A percentile compares a stretch with the other conserved stretches of the same genome.
Evolutionary conservation across 2,888 invertebrate species (phyloP).

Genomic region (Hirtodrosophila histrioides): DNA sequence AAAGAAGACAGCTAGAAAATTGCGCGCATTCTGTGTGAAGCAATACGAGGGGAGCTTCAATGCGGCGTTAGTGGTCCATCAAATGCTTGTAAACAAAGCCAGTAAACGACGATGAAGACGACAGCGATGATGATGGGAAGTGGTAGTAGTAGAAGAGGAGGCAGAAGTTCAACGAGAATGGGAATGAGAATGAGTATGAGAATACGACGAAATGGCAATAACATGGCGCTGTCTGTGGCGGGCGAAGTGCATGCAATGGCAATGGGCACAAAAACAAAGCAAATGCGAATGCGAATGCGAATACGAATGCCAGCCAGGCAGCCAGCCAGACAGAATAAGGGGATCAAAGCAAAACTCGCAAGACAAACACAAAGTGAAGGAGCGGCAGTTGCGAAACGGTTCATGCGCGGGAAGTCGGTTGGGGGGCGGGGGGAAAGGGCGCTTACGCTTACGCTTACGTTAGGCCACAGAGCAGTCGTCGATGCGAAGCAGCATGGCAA

Average conservation of each 20-base stretch:
- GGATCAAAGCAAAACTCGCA: constrained; percentile 74
- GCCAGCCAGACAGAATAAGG: constrained; percentile 71
- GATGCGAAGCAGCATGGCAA: constrained; percentile 39
- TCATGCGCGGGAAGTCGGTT: background rate
- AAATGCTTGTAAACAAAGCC: constrained; percentile 79
- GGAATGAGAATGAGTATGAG: constrained; percentile 4
- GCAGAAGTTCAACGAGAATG: constrained; percentile 1
- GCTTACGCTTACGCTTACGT: too few relatives aligned
- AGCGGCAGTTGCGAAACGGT: constrained; percentile 32
- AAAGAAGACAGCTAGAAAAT: constrained; percentile 42
- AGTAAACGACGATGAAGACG: constrained; percentile 65
- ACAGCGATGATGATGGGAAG: constrained; percentile 9
- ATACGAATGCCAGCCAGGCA: constrained; percentile 35
- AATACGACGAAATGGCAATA: constrained; percentile 42
- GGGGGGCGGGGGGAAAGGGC: background rate
- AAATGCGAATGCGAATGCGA: constrained; percentile 41
- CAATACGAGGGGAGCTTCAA: constrained; percentile 44
- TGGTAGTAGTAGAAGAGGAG: background rate
- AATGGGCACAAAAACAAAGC: constrained; percentile 73
- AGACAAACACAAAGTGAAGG: constrained; percentile 57
- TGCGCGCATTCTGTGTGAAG: constrained; percentile 64
- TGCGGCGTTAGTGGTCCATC: constrained; percentile 77
- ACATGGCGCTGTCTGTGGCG: constrained; percentile 59
- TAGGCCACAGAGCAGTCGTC: constrained; percentile 20
- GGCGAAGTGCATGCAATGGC: constrained; percentile 76